Evolutionary conservation across 2,888 invertebrate genomes (phyloP), one percentile per base, ranked within the genome.

Genomic region (Acrobasis suavella): DNA sequence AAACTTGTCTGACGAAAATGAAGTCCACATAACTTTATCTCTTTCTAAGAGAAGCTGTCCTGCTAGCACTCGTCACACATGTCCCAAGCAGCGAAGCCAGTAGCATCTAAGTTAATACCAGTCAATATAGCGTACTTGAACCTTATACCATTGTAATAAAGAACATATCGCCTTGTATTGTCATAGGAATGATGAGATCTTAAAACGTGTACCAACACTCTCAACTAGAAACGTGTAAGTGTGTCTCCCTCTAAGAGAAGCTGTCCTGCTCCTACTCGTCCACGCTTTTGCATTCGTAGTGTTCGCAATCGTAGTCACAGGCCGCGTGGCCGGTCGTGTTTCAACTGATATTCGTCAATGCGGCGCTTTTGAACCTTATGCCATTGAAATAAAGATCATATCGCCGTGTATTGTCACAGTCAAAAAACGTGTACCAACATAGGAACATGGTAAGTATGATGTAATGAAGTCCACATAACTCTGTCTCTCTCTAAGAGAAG

Each of bases 251-350:
- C 71, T 90, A 92, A 0, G 92, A 93, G 82, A 93, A 92, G 85
- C 93, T 92, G 73, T 93, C 93, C 79, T 92, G 92, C 76, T 93
- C 93, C 76, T 92, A 92, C 81, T 93, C 92, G 77, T 93, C 93
- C 93, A 92, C 93, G 81, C 91, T 91, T 77, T 93, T 92, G 74
- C 89, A 91, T 64, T 91, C 91, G 79, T 91, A 91, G 63, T 88
- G 92, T 64, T 92, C 93, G 74, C 85, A 86, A 69, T 93, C 93
- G 76, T 89, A 91, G 80, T 92, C 93, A 75, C 92, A 92, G 2
- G 93, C 93, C 15, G 92, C 92, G 80, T 92, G 91, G 0, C 92
- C 93, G 1, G 93, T 93, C 69, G 93, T 92, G 77, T 93, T 92
- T 2, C 92, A 93, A 56, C 92, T 93, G 62, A 93, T 89, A 78